Evolutionary conservation across 2,888 invertebrate species (phyloP), one percentile per base, ranked within the genome.

Genomic region (Xestia c-nigrum): DNA sequence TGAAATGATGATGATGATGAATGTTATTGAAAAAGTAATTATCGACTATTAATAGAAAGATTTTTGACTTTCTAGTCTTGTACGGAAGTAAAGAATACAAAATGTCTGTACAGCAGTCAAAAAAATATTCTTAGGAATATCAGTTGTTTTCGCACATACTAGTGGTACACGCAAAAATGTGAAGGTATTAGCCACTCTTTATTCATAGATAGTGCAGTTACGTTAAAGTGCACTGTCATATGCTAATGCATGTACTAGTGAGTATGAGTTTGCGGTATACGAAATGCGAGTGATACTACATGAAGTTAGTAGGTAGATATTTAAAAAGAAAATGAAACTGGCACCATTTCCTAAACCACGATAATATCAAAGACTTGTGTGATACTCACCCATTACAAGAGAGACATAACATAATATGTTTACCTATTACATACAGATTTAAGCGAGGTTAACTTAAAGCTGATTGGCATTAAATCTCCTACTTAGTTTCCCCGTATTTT

Each of bases 211-310:
- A 74, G 43, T 66, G 66, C 81, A 76, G 24, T 50, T 24, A 52
- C 64, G 31, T 31, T 43, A 72, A 84, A 69, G 57, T 78, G 85
- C 83, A 72, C 38, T 73, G 83, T 84, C 85, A 78, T 67, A 72
- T 73, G 66, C 64, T 78, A 81, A 81, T 85, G 38, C 57, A 52
- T 52, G 52, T 52, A 65, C n/a, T 59, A 61, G 10, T 16, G 16
- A 43, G 4, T 31, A 40, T 77, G 74, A 80, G 61, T 71, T 71
- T 73, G 72, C 78, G 55, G 71, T n/a, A 76, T n/a, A n/a, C n/a
- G n/a, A n/a, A n/a, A n/a, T 43, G 38, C 19, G 14, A 57, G 57
- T 52, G 57, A 59, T 71, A 71, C 59, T 55, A 65, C 31, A 19
- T 50, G 68, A 43, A 52, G 59, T 46, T 31, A 21, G 14, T 64